Conservation (phyloP, 2,113 vertebrate genomes). For the Silurus glanis region DNA sequence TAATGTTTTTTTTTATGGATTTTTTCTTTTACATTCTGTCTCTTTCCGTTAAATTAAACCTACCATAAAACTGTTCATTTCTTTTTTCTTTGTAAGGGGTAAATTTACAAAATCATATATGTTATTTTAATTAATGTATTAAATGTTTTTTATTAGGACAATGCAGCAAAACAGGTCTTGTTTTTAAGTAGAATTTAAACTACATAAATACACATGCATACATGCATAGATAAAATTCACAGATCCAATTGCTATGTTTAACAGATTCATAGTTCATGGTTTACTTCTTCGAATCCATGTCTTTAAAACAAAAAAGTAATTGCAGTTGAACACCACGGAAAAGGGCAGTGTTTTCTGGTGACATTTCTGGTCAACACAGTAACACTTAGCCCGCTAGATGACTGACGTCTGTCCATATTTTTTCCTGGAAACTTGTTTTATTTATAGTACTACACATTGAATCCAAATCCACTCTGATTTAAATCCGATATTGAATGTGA, state of each 20-base stretch:
- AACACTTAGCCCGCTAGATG: constrained; percentile 9
- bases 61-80: too few relatives aligned
- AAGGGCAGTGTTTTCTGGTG: neutral
- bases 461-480: constrained; percentile 11
- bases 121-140: neutral
- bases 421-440: constrained; percentile 14
- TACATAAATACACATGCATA: too few relatives aligned
- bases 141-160: neutral
- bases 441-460: constrained; percentile 16
- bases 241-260: too few relatives aligned
- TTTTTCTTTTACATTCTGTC: too few relatives aligned
- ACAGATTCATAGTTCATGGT: neutral
- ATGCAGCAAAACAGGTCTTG: neutral
- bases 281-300: neutral
- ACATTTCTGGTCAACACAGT: constrained; percentile 18
- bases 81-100: too few relatives aligned
- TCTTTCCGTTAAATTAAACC: too few relatives aligned
- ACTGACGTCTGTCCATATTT: constrained; percentile 28
- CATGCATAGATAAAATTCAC: too few relatives aligned
- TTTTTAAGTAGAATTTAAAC: neutral
- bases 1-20: too few relatives aligned
- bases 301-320: neutral
- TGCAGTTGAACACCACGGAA: constrained; percentile 7
- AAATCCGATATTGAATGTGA: neutral
- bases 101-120: neutral